Evolutionary conservation across 2,113 vertebrate species (phyloP).

Genomic region (Silurus glanis): DNA sequence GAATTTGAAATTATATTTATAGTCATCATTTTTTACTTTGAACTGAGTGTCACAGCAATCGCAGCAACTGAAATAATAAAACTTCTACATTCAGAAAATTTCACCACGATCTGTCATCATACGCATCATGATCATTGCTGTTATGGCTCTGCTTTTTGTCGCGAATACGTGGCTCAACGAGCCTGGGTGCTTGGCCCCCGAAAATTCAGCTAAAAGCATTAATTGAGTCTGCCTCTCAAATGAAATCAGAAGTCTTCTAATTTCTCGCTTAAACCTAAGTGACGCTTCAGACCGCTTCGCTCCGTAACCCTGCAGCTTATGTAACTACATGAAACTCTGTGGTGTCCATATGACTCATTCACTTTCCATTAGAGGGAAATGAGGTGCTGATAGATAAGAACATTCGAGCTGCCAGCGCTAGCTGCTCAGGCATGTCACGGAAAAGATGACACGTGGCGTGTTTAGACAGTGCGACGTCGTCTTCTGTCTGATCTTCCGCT

Average conservation of each 20-base stretch:
- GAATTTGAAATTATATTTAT: no score
- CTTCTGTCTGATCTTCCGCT: constrained; percentile 15
- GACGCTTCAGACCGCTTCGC: not conserved
- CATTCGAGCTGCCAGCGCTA: constrained; percentile 9
- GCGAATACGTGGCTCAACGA: no score
- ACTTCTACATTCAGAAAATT: no score
- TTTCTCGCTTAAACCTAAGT: not conserved
- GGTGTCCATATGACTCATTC: not conserved
- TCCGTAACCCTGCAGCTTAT: not conserved
- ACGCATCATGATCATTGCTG: no score
- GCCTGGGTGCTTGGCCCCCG: no score
- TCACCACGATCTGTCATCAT: no score
- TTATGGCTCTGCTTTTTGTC: no score
- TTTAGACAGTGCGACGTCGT: constrained; percentile 4
- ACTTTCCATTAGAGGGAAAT: not conserved
- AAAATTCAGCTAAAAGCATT: no score
- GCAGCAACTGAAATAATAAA: no score
- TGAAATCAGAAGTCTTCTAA: not conserved
- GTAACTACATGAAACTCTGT: not conserved
- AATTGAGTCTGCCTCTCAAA: not conserved
- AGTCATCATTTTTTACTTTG: no score
- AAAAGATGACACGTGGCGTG: not conserved
- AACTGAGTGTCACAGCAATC: no score
- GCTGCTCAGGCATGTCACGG: not conserved
- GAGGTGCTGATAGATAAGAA: not conserved